Conservation (phyloP, 2,113 vertebrate genomes). For the Bujurquina vittata region DNA sequence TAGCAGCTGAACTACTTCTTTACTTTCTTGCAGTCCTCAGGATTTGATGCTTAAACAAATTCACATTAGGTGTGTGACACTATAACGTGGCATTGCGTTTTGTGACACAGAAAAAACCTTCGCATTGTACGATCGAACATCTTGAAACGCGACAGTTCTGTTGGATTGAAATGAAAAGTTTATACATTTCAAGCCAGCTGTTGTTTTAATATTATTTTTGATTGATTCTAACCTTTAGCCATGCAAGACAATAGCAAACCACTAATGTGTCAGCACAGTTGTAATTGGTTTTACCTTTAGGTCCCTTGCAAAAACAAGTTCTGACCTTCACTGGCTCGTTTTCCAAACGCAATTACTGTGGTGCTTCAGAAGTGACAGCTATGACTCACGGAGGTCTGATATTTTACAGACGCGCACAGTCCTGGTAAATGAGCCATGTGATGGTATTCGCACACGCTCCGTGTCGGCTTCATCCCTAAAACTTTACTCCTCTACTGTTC, state of each 20-base stretch:
- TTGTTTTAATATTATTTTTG: slow-evolving; percentile 14
- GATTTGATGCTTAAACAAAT: not conserved
- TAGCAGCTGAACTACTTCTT: not conserved
- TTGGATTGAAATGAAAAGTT: not conserved
- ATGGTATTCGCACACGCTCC: slow-evolving; percentile 12
- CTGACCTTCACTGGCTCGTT: slow-evolving; percentile 44
- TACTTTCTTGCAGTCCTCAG: not conserved
- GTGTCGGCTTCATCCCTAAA: slow-evolving; percentile 35
- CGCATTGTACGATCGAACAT: not conserved
- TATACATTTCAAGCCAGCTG: not conserved
- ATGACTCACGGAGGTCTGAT: slow-evolving; percentile 51
- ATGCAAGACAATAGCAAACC: slow-evolving; percentile 22
- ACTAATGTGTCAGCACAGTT: slow-evolving; percentile 18
- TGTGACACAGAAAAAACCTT: not conserved
- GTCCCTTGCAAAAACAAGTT: slow-evolving; percentile 37
- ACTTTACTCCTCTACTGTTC: slow-evolving; percentile 55
- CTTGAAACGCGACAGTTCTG: not conserved
- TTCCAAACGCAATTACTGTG: slow-evolving; percentile 47
- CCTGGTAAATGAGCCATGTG: slow-evolving; percentile 55
- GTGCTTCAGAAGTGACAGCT: slow-evolving; percentile 41
- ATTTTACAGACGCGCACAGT: slow-evolving; percentile 24
- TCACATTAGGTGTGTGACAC: not conserved
- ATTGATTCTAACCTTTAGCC: slow-evolving; percentile 40
- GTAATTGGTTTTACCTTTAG: slow-evolving; percentile 53
- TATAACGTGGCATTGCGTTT: not conserved